Evolutionary conservation across 2,888 invertebrate species (phyloP), one percentile per base, ranked within the genome.

Genomic region (Trichacis sp.): DNA sequence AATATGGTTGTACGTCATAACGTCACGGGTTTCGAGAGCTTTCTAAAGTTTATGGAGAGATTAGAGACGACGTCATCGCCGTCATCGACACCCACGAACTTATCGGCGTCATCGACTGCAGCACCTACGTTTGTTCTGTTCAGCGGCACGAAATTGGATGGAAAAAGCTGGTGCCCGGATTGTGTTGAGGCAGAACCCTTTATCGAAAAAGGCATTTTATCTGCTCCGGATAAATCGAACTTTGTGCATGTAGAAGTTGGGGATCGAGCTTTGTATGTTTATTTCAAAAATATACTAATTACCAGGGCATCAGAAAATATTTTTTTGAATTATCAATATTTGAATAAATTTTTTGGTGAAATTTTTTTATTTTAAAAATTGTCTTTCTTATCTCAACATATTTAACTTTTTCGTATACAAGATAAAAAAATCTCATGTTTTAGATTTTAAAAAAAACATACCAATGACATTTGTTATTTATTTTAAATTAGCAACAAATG

Each of bases 101-200:
- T n/a, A n/a, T n/a, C n/a, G n/a, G n/a, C n/a, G n/a, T n/a, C n/a
- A n/a, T n/a, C n/a, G n/a, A n/a, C n/a, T n/a, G 86, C 86, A 6
- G 85, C 86, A 4, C 68, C 80, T 15, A 80, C 88, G 36, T 82
- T 89, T 68, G 85, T 92, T 50, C 88, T 90, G 73, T 93, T 91
- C 78, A 88, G 87, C 70, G 93, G 93, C 15, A 86, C 88, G 36
- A 90, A 91, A 82, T 79, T 87, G 49, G 84, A 87, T 71, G 95
- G 94, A 0, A 83, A 88, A 55, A 96, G 94, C 82, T 96, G 96
- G 96, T 96, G 96, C 78, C 90, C 92, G 0, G 96, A 96, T 82
- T 96, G 96, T 84, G 91, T 92, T 11, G 88, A 88, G 86, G 94
- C 94, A 63, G 91, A 92, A 79, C 95, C 95, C 19, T 87, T 92